Base-by-base conservation (phyloP, 2,113 vertebrate genomes). In the Mus pahari region DNA sequence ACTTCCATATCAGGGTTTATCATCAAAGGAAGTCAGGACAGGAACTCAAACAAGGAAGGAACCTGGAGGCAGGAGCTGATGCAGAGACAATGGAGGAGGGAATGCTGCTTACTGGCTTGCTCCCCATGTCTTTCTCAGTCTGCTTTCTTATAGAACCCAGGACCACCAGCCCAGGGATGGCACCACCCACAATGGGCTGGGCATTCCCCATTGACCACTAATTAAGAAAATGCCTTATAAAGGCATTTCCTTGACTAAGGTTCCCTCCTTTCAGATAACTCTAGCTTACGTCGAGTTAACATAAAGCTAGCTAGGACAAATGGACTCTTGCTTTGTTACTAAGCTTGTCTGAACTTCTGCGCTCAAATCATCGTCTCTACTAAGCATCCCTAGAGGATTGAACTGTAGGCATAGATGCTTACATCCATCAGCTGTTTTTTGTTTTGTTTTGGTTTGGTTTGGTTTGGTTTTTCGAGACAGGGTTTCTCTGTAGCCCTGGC, bases 401-500 rank as follows among this genome's bases (percentile, higher is more conserved):
- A 4, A 89, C 39, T 62, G 39, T 13, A 81, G 42, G 22, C 42
- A 60, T 22, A 42, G 11, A 26, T 66, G n/a, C 60, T 48, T 87
- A 55, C 26, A 58, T 91, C 87, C 39, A 74, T 82, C 36, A 84
- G 16, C 42, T 84, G 13, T 92, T 96, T 84, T 26, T 84, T n/a
- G n/a, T n/a, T n/a, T n/a, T n/a, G n/a, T n/a, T n/a, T n/a, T n/a
- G n/a, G n/a, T n/a, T n/a, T n/a, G n/a, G n/a, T n/a, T n/a, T n/a
- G n/a, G n/a, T n/a, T n/a, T n/a, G n/a, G n/a, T n/a, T n/a, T n/a
- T n/a, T n/a, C n/a, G n/a, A n/a, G n/a, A n/a, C n/a, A n/a, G n/a
- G n/a, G n/a, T n/a, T n/a, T n/a, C n/a, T n/a, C n/a, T n/a, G n/a
- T n/a, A n/a, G n/a, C n/a, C n/a, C n/a, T n/a, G n/a, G n/a, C n/a